A percentile compares a stretch with the other conserved stretches of the same genome.
Evolutionary conservation across 2,888 invertebrate genomes (phyloP).

Genomic region (Oxytorus armatus): DNA sequence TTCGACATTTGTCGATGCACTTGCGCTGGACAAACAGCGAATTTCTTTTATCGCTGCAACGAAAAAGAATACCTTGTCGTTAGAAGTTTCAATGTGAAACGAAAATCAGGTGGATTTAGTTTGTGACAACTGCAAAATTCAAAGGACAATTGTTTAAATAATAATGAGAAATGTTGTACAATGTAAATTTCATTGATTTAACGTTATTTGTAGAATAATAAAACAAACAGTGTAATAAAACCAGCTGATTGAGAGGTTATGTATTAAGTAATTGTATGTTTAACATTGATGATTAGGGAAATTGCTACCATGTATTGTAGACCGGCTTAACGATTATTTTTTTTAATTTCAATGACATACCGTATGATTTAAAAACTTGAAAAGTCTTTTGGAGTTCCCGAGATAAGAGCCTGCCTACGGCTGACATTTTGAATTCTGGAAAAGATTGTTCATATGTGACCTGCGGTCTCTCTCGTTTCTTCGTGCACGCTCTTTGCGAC

Average conservation of each 20-base stretch:
- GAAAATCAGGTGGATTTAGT: not conserved
- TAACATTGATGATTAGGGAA: not conserved
- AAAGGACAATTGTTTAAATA: not conserved
- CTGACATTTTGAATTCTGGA: conserved; percentile 70
- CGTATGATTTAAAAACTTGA: conserved; percentile 67
- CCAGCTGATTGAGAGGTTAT: conserved; percentile 36
- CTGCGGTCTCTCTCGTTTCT: too few relatives aligned
- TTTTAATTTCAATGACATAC: conserved; percentile 46
- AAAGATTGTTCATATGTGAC: too few relatives aligned
- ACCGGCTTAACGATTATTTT: not conserved
- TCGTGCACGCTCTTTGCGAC: too few relatives aligned
- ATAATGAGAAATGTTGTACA: not conserved
- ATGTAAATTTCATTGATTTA: not conserved
- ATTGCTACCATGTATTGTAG: not conserved
- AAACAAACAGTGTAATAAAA: not conserved
- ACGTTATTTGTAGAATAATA: not conserved
- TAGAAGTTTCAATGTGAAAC: not conserved
- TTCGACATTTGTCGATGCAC: conserved; percentile 28
- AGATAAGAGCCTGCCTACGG: conserved; percentile 68
- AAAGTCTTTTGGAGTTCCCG: conserved; percentile 67
- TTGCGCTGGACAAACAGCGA: conserved; percentile 60
- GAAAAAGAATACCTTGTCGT: not conserved
- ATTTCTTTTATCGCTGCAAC: conserved; percentile 55
- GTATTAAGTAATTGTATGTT: not conserved
- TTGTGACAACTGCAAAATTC: conserved; percentile 19